Percentiles rank a stretch among this genome's conserved stretches.
phyloP scores from a whole-genome alignment of 35 echinoderm and acorn worm genomes.

The Lytechinus pictus region DNA sequence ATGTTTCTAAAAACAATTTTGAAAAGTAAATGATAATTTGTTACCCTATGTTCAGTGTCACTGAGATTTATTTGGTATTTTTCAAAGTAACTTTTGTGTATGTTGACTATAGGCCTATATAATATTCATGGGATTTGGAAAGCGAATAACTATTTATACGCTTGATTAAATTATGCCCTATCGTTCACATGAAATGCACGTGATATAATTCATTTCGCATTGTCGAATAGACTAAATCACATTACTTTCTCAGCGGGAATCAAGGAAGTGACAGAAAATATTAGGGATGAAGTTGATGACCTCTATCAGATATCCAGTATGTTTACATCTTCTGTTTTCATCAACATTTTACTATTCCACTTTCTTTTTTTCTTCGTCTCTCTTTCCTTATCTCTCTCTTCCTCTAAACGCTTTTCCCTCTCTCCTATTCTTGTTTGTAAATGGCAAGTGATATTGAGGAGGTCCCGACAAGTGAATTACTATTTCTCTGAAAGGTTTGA shows the following conservation, averaged over 20 bases:
- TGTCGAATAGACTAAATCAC: neutral
- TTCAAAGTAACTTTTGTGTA: no score
- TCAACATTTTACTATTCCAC: neutral
- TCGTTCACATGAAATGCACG: neutral
- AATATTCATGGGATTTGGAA: no score
- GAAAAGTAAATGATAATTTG: no score
- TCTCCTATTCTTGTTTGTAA: neutral
- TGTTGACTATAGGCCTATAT: no score
- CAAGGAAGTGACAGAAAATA: neutral
- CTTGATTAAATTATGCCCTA: no score
- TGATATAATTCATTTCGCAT: neutral
- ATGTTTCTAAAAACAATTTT: no score
- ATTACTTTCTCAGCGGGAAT: neutral
- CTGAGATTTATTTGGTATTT: no score
- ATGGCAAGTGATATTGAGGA: neutral
- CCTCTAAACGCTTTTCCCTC: neutral
- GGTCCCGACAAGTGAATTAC: neutral
- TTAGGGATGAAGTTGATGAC: neutral
- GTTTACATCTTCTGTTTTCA: neutral
- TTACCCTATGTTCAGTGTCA: no score
- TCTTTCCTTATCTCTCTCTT: neutral
- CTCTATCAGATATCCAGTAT: neutral
- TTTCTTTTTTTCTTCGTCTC: neutral
- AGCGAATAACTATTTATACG: no score
- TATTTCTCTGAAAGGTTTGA: constrained; percentile 55